phyloP scores from a whole-genome alignment of 2,113 vertebrate genomes.

The Toxostoma redivivum region DNA sequence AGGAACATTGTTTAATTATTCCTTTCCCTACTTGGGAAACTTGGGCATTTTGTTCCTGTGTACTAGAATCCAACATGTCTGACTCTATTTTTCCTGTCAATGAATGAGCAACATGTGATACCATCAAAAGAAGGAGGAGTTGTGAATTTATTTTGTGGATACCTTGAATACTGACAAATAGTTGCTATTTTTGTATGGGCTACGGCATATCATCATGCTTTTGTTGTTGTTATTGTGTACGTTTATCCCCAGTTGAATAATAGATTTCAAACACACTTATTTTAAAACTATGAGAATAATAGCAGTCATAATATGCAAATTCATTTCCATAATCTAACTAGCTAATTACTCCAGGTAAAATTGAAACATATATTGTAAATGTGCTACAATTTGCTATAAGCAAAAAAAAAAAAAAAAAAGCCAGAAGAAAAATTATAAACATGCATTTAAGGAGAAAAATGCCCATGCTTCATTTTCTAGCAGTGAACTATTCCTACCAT shows the following conservation, averaged over 20 bases:
- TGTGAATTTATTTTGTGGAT: neutral
- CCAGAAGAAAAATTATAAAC: neutral
- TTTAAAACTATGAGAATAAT: neutral
- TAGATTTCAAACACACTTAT: neutral
- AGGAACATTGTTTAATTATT: neutral
- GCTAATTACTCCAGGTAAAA: neutral
- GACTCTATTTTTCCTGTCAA: neutral
- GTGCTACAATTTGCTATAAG: neutral
- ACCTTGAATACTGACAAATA: neutral
- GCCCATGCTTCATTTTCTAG: neutral
- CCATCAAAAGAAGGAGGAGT: neutral
- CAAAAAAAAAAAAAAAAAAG: neutral
- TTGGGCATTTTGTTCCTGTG: neutral
- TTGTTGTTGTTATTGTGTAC: neutral
- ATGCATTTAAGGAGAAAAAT: neutral
- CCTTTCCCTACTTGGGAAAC: neutral
- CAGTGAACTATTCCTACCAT: neutral
- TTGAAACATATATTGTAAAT: neutral
- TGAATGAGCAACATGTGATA: neutral
- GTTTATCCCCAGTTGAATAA: neutral
- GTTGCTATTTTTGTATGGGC: neutral
- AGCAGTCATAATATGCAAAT: neutral
- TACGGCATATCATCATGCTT: neutral
- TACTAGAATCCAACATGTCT: neutral
- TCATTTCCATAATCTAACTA: neutral